These are phyloP conservation scores for Solea senegalensis DNA, from an alignment of 2,113 vertebrate species.

Conservation along the genomic window DNA sequence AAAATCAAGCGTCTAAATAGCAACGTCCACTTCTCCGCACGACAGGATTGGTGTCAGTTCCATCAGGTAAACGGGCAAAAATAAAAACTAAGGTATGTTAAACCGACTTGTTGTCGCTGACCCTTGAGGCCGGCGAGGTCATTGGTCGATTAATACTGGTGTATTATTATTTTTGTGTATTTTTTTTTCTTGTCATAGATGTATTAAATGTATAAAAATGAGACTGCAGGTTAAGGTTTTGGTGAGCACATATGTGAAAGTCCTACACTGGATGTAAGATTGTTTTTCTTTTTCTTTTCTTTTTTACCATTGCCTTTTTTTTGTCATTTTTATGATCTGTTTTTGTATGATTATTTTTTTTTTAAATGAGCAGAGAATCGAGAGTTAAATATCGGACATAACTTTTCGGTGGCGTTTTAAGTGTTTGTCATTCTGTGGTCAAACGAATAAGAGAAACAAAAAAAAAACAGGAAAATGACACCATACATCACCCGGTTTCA, in stretches of 20 bases:
- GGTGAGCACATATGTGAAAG: constrained; percentile 82
- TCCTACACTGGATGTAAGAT: constrained; percentile 84
- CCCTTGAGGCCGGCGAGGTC: constrained; percentile 54
- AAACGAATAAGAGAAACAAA: constrained; percentile 57
- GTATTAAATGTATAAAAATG: constrained; percentile 80
- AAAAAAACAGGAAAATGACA: background rate
- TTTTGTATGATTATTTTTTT: constrained; percentile 55
- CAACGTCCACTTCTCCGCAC: constrained; percentile 52
- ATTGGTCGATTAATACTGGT: constrained; percentile 73
- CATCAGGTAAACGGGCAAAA: constrained; percentile 65
- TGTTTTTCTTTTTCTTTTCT: constrained; percentile 33
- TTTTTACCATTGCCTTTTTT: constrained; percentile 58
- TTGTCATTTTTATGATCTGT: constrained; percentile 52
- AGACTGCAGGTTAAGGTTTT: constrained; percentile 74
- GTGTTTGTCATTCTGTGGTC: constrained; percentile 66
- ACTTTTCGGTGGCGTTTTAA: constrained; percentile 50
- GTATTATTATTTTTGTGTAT: constrained; percentile 72
- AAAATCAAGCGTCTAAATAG: constrained; percentile 61
- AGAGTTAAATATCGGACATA: constrained; percentile 53
- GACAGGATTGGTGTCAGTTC: constrained; percentile 58
- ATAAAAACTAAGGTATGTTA: constrained; percentile 65
- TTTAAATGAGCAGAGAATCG: constrained; percentile 59
- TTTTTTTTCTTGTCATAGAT: constrained; percentile 78
- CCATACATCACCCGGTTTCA: constrained; percentile 30
- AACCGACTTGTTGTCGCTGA: constrained; percentile 56